Evolutionary conservation across 2,797 vertebrate genomes (phyloP).

Genomic region (Sternarchorhynchus goeldii): DNA sequence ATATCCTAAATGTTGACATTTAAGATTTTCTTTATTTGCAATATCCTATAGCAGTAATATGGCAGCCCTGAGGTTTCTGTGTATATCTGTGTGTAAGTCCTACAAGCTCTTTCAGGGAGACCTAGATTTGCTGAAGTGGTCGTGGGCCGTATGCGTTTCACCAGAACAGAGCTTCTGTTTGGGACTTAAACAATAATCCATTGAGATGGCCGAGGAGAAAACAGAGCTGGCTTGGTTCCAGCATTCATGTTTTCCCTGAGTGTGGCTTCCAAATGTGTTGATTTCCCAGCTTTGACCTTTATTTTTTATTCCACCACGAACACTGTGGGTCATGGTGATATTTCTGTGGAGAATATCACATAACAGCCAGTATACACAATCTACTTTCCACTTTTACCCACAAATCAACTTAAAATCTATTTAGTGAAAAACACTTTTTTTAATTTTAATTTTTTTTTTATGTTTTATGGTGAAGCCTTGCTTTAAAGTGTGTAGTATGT

Average conservation of each 20-base stretch:
- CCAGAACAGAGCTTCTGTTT: slow-evolving; percentile 52
- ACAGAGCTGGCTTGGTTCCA: slow-evolving; percentile 61
- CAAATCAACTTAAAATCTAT: not conserved
- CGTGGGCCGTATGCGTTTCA: slow-evolving; percentile 46
- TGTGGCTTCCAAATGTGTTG: slow-evolving; percentile 63
- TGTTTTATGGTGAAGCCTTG: not conserved
- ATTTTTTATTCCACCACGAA: slow-evolving; percentile 55
- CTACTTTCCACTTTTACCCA: not conserved
- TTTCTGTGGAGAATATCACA: slow-evolving; percentile 15
- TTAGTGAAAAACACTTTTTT: too few relatives aligned
- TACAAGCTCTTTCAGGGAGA: not conserved
- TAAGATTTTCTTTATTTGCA: too few relatives aligned
- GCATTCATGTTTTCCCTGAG: slow-evolving; percentile 67
- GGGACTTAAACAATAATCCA: slow-evolving; percentile 68
- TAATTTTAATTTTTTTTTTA: too few relatives aligned
- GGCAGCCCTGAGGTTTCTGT: not conserved
- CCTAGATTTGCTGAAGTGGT: slow-evolving; percentile 16
- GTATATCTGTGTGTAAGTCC: not conserved
- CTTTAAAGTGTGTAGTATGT: not conserved
- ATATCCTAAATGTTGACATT: not conserved
- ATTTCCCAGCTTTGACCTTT: slow-evolving; percentile 65
- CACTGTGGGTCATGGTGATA: slow-evolving; percentile 41
- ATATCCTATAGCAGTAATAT: not conserved
- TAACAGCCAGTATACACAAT: not conserved
- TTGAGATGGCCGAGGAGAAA: slow-evolving; percentile 61